A percentile compares a stretch with the other conserved stretches of the same genome.
Evolutionary conservation across 2,113 vertebrate genomes (phyloP).

Genomic region (Pyrgilauda ruficollis): DNA sequence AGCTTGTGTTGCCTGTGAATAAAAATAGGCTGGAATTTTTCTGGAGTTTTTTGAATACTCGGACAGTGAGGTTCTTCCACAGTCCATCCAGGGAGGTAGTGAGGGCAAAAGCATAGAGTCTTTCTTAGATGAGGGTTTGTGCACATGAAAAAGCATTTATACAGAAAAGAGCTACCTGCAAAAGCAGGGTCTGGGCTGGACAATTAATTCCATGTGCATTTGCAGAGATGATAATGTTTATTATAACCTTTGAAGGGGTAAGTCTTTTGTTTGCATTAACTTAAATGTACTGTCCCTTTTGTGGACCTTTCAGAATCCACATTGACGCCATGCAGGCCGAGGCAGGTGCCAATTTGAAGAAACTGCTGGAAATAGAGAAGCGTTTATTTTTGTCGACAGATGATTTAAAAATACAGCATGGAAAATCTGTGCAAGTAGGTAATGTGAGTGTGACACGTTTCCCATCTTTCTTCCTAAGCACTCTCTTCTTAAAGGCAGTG

Average conservation of each 20-base stretch:
- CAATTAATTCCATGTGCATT: background rate
- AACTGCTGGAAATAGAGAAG: constrained; percentile 72
- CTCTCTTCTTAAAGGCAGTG: background rate
- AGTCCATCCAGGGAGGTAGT: background rate
- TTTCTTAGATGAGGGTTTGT: background rate
- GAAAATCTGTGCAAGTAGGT: constrained; percentile 66
- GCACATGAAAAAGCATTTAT: background rate
- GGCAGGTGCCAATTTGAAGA: constrained; percentile 76
- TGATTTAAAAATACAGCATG: constrained; percentile 82
- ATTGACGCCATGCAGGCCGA: constrained; percentile 78
- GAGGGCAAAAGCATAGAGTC: background rate
- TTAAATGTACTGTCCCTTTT: background rate
- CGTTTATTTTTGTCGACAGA: constrained; percentile 72
- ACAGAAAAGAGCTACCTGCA: background rate
- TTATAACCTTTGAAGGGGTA: background rate
- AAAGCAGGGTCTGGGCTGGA: background rate
- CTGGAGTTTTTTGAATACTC: background rate
- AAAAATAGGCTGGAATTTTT: background rate
- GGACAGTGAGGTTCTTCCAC: background rate
- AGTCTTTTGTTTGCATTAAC: no score
- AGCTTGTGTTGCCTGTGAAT: background rate
- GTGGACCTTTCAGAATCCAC: constrained; percentile 76
- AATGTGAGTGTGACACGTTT: background rate
- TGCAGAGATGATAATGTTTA: background rate
- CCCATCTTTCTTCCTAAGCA: background rate